These are phyloP conservation scores for Lacanobia wlatinum DNA, from an alignment of 2,888 invertebrate species.

Conservation along the genomic window DNA sequence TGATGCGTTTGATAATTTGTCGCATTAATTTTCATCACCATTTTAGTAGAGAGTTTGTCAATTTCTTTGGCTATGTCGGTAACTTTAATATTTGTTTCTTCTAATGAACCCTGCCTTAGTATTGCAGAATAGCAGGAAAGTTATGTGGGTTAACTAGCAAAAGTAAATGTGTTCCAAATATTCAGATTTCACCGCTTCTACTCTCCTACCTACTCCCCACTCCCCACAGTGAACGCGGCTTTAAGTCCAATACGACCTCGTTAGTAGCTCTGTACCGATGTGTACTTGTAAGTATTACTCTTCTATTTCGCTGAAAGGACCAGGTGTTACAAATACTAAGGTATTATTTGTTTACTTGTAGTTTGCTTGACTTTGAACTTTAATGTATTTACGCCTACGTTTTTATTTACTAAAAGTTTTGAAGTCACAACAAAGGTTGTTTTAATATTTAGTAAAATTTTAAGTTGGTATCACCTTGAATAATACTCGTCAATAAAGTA, in stretches of 20 bases:
- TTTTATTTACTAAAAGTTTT: slow-evolving; percentile 7
- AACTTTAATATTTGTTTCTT: no score
- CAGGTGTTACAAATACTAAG: slow-evolving; percentile 19
- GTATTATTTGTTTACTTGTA: slow-evolving; percentile 8
- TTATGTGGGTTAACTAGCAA: neutral
- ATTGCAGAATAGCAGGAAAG: neutral
- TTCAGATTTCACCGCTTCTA: neutral
- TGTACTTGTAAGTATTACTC: slow-evolving; percentile 6
- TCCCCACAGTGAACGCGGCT: neutral
- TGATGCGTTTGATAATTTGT: neutral
- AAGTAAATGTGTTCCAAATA: neutral
- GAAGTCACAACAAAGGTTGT: slow-evolving; percentile 7
- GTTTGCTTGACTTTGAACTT: slow-evolving; percentile 12
- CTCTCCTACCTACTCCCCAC: neutral
- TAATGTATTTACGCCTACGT: neutral
- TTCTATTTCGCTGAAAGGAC: slow-evolving; percentile 9
- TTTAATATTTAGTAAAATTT: neutral
- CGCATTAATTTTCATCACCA: neutral
- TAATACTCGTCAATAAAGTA: neutral
- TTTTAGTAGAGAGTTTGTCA: no score
- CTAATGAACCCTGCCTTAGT: no score
- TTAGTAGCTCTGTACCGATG: neutral
- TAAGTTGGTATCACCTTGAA: neutral
- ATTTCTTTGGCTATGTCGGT: no score
- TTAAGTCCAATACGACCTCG: neutral